Percentiles rank a stretch among this genome's conserved stretches.
Evolutionary conservation across 2,888 invertebrate genomes (phyloP).

Genomic region (Furcula furcula): DNA sequence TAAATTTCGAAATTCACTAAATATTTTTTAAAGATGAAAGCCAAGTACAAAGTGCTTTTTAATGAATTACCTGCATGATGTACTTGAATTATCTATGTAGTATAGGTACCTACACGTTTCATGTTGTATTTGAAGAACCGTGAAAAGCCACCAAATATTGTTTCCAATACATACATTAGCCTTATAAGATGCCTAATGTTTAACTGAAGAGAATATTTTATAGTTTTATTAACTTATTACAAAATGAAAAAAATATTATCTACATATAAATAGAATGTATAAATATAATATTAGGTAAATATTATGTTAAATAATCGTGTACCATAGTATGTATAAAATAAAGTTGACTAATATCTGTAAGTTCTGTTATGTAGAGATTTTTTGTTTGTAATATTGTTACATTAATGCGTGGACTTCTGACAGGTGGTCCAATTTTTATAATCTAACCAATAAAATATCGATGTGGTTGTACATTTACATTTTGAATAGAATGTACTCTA

Average conservation of each 20-base stretch:
- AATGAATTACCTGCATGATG: conserved; percentile 32
- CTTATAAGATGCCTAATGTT: conserved; percentile 78
- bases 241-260: conserved; percentile 74
- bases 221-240: conserved; percentile 82
- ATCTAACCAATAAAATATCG: conserved; percentile 81
- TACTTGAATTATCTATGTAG: conserved; percentile 21
- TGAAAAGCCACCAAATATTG: conserved; percentile 75
- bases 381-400: conserved; percentile 82
- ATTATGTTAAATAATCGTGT: conserved; percentile 79
- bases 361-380: conserved; percentile 81
- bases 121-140: conserved; percentile 61
- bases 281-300: conserved; percentile 71
- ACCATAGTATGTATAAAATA: conserved; percentile 79
- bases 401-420: conserved; percentile 74
- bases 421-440: conserved; percentile 81
- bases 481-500: conserved; percentile 79
- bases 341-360: conserved; percentile 81
- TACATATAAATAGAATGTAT: conserved; percentile 80
- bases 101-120: conserved; percentile 56
- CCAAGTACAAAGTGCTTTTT: conserved; percentile 79
- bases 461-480: conserved; percentile 82
- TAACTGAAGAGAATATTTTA: conserved; percentile 79
- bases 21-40: conserved; percentile 45
- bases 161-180: conserved; percentile 78
- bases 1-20: conserved; percentile 11